Evolutionary conservation across 1,140 invertebrate genomes (phyloP), one percentile per base, ranked within the genome.

Genomic region (Drosophila tristis): DNA sequence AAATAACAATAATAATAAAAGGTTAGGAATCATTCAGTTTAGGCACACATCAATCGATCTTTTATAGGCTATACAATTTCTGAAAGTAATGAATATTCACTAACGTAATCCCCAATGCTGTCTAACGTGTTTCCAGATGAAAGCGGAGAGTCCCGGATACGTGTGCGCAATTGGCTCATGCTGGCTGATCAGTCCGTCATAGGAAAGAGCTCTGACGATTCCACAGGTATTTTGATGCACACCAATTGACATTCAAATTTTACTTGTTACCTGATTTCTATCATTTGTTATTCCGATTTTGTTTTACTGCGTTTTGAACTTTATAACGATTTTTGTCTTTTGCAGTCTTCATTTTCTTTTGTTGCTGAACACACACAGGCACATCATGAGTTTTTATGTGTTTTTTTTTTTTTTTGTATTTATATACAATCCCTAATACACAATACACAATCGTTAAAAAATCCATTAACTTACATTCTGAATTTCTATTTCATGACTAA

Each of bases 111-210:
- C 11, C 35, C 35, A 31, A n/a, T 25, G 20, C 20, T 35, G 35
- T 58, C 43, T 44, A 35, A 20, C 50, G 45, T 47, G 55, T 78
- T 86, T 86, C 2, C 74, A 86, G 78, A 81, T 78, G 74, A 85
- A 25, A 79, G 70, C 6, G 80, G 75, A 13, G 90, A 91, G 61
- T 91, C 91, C 26, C 70, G 91, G 25, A 92, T 92, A 13, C 77
- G 91, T 8, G 91, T 92, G 5, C 89, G 91, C 42, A 92, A 92
- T 44, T 92, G 91, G 91, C 59, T 92, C 11, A 92, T 92, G 91
- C 47, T 92, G 70, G 89, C 91, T 5, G 91, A 92, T 79, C 90
- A 92, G 50, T 91, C 90, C 39, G 80, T 92, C 23, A 85, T 92
- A 8, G 77, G 56, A n/a, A 90, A 86, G 45, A 68, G 56, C 25